Evolutionary conservation across 2,888 invertebrate genomes (phyloP).

Genomic region (Apodemia zela): DNA sequence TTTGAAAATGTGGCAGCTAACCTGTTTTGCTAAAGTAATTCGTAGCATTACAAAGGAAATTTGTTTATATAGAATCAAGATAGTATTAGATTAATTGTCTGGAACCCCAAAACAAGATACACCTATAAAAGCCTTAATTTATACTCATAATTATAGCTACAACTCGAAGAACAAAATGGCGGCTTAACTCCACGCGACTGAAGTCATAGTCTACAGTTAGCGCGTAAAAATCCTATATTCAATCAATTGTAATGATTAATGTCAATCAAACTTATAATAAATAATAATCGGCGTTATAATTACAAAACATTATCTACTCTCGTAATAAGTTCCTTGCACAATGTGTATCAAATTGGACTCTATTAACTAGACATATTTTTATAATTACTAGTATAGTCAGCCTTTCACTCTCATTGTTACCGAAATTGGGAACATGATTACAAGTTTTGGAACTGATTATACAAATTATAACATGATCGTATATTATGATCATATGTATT

Average conservation of each 20-base stretch:
- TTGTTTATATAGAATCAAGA: too few species aligned
- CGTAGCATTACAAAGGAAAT: too few species aligned
- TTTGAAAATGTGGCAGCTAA: too few species aligned
- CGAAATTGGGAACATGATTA: slow-evolving; percentile 41
- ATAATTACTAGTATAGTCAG: slow-evolving; percentile 50
- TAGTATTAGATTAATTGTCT: too few species aligned
- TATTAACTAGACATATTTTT: slow-evolving; percentile 67
- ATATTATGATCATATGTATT: not conserved
- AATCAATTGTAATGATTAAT: slow-evolving; percentile 20
- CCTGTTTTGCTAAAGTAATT: too few species aligned
- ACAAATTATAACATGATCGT: slow-evolving; percentile 17
- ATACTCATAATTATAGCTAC: too few species aligned
- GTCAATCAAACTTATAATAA: slow-evolving; percentile 47
- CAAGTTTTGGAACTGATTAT: slow-evolving; percentile 28
- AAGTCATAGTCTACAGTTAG: too few species aligned
- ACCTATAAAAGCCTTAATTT: too few species aligned
- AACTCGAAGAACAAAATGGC: too few species aligned
- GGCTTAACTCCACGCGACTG: too few species aligned
- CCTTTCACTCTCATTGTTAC: slow-evolving; percentile 68
- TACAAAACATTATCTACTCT: slow-evolving; percentile 53
- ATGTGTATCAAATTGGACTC: slow-evolving; percentile 63
- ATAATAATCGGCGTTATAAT: slow-evolving; percentile 52
- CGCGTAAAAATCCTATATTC: not conserved
- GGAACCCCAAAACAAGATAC: too few species aligned
- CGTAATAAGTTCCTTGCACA: slow-evolving; percentile 63